phyloP scores from a whole-genome alignment of 2,888 invertebrate genomes.

The Coleophora deauratella region DNA sequence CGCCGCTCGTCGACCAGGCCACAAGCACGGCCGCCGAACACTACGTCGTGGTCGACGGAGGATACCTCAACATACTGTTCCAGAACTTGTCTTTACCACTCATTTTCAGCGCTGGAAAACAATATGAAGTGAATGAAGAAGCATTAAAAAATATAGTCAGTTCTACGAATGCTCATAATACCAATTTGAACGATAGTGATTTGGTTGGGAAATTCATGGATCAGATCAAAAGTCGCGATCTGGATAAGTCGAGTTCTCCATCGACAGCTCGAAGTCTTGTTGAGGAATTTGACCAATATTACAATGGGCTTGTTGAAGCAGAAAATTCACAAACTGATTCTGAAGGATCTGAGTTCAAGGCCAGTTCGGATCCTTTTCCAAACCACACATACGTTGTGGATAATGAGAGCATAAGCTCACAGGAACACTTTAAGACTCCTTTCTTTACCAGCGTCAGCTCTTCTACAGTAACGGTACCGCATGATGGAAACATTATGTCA shows the following conservation, averaged over 20 bases:
- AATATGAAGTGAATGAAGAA: conserved; percentile 63
- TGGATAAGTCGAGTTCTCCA: conserved; percentile 39
- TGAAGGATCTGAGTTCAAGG: too few species aligned
- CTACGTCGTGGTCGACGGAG: conserved; percentile 54
- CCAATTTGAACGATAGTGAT: conserved; percentile 28
- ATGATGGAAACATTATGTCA: too few species aligned
- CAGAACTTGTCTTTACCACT: conserved; percentile 50
- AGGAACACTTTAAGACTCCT: too few species aligned
- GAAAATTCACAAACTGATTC: conserved; percentile 23
- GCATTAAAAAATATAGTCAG: conserved; percentile 52
- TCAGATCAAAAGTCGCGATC: conserved; percentile 41
- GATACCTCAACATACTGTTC: conserved; percentile 60
- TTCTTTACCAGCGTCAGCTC: too few species aligned
- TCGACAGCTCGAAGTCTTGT: conserved; percentile 63
- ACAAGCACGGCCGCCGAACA: conserved; percentile 43
- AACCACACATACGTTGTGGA: too few species aligned
- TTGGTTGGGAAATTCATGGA: conserved; percentile 45
- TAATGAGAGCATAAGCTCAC: too few species aligned
- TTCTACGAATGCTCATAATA: conserved; percentile 35
- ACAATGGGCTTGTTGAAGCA: conserved; percentile 39
- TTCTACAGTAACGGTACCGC: too few species aligned
- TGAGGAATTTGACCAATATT: conserved; percentile 60
- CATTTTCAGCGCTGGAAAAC: conserved; percentile 56
- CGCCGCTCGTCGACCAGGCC: conserved; percentile 18
- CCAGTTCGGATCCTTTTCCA: too few species aligned